These are phyloP conservation scores for Apteryx owenii DNA, from an alignment of 2,113 vertebrate genomes.

Conservation along the genomic window DNA sequence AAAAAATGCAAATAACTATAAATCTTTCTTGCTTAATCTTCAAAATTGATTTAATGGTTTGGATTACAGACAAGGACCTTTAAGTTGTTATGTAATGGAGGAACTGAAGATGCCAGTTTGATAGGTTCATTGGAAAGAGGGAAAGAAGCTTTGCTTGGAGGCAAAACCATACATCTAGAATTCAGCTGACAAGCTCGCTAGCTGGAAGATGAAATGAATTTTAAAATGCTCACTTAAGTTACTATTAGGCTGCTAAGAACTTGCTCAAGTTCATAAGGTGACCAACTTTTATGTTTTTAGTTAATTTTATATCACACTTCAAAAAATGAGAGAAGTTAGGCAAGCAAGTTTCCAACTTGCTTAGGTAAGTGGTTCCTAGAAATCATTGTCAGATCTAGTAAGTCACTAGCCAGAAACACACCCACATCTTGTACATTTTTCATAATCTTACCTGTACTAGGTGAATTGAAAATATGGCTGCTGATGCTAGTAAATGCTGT, in stretches of 20 bases:
- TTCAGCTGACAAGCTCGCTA: neutral
- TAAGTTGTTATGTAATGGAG: neutral
- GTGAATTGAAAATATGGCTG: neutral
- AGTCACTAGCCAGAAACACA: neutral
- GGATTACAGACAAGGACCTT: neutral
- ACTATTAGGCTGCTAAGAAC: neutral
- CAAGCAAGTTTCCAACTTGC: neutral
- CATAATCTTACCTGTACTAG: neutral
- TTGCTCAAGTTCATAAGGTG: fast-evolving
- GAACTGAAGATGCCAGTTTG: neutral
- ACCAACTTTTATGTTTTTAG: neutral
- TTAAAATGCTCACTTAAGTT: neutral
- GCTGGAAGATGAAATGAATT: neutral
- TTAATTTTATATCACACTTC: neutral
- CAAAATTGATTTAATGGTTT: conserved; percentile 1
- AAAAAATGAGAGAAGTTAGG: neutral
- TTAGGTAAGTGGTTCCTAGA: neutral
- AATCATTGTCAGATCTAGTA: neutral
- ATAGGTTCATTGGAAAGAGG: neutral
- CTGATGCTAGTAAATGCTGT: neutral
- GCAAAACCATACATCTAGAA: neutral
- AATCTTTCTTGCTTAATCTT: neutral
- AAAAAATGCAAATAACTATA: neutral
- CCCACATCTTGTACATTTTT: neutral
- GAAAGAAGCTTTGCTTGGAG: neutral